Evolutionary conservation across 2,888 invertebrate genomes (phyloP).

Genomic region (Ctena decussata): DNA sequence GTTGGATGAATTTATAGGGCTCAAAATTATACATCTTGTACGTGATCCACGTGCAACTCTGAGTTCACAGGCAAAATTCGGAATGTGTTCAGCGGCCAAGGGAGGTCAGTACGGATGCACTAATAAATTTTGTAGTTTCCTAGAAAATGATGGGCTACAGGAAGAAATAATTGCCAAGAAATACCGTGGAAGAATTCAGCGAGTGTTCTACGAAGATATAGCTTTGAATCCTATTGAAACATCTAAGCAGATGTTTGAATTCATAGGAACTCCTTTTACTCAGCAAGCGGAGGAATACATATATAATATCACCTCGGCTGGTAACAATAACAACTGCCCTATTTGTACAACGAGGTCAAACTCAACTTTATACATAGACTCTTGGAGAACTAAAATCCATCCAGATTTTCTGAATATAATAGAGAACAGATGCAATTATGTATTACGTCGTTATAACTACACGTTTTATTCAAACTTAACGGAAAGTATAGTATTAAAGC

Average conservation of each 20-base stretch:
- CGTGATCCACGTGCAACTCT: conserved; percentile 15
- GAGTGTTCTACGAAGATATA: conserved; percentile 6
- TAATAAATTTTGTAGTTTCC: not conserved
- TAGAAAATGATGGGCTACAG: not conserved
- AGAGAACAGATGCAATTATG: conserved; percentile 2
- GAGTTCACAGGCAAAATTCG: not conserved
- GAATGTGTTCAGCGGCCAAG: not conserved
- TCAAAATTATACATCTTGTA: conserved; percentile 11
- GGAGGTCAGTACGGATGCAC: conserved; percentile 14
- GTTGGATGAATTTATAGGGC: not conserved
- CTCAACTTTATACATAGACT: not conserved
- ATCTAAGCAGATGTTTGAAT: conserved; percentile 9
- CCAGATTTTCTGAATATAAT: not conserved
- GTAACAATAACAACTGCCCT: not conserved
- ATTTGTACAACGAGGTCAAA: conserved; percentile 8
- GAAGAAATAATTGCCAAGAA: not conserved
- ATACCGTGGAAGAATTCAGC: not conserved
- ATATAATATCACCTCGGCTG: conserved; percentile 4
- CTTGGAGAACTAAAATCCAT: not conserved
- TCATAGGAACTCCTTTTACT: conserved; percentile 5
- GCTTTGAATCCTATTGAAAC: not conserved
- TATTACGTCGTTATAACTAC: conserved; percentile 14
- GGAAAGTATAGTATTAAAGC: too few species aligned
- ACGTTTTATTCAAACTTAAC: not conserved
- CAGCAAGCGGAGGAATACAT: not conserved